A percentile compares a stretch with the other conserved stretches of the same genome.
phyloP scores from a whole-genome alignment of 2,797 vertebrate species.

The Nyctalus aviator region DNA sequence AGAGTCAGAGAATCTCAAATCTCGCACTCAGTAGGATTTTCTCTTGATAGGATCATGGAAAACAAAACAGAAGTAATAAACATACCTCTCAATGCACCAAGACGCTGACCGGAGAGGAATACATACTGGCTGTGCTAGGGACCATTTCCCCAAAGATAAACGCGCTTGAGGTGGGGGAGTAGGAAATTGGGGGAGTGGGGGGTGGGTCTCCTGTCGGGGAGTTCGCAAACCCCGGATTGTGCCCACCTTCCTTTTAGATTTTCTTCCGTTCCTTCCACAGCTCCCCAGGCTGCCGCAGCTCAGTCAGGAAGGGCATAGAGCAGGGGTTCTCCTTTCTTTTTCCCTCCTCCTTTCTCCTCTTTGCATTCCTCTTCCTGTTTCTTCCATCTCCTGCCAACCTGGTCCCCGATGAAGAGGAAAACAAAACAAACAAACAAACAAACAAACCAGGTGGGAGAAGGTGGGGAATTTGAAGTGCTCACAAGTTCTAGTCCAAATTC shows the following conservation, averaged over 20 bases:
- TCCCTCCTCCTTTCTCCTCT: not conserved
- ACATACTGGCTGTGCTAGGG: not conserved
- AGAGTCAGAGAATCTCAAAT: not conserved
- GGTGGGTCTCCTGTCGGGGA: not conserved
- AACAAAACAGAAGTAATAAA: slow-evolving; percentile 7
- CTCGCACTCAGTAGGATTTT: not conserved
- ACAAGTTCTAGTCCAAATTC: not conserved
- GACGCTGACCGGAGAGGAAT: not conserved
- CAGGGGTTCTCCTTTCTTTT: not conserved
- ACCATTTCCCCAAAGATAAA: not conserved
- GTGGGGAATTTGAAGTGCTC: not conserved
- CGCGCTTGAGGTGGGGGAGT: not conserved
- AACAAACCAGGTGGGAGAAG: not conserved
- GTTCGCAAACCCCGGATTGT: not conserved
- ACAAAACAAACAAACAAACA: too few species aligned
- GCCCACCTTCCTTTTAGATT: not conserved
- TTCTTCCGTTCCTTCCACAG: not conserved
- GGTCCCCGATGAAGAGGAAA: not conserved
- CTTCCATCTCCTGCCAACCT: not conserved
- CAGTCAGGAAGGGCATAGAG: not conserved
- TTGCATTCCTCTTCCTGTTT: not conserved
- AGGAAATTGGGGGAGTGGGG: rapidly evolving
- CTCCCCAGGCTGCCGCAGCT: not conserved
- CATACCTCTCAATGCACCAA: not conserved
- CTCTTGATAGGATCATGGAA: slow-evolving; percentile 11